These are phyloP conservation scores for Anoura caudifer DNA, from an alignment of 2,113 vertebrate species.

Conservation along the genomic window DNA sequence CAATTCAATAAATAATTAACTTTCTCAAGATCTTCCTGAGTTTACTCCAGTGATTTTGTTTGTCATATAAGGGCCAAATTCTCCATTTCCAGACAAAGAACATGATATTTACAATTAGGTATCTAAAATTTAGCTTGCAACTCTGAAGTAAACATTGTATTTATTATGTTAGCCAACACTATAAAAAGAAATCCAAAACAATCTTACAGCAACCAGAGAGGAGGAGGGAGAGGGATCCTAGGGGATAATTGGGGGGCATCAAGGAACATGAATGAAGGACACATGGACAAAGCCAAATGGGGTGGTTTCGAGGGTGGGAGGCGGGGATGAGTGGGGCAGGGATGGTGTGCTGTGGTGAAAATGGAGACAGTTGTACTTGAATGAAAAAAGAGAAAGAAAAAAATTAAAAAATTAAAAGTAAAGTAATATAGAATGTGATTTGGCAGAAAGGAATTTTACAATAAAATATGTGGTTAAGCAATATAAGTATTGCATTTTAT, in stretches of 20 bases:
- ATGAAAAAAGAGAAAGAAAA: too few relatives aligned
- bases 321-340: too few relatives aligned
- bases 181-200: background rate
- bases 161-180: background rate
- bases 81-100: background rate
- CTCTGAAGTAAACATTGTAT: background rate
- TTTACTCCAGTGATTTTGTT: slow-evolving; percentile 4
- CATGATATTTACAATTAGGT: background rate
- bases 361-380: too few relatives aligned
- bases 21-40: background rate
- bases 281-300: too few relatives aligned
- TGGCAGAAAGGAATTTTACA: background rate
- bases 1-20: background rate
- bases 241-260: too few relatives aligned
- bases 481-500: background rate
- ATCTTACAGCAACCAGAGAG: too few relatives aligned
- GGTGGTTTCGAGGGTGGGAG: too few relatives aligned
- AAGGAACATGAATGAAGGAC: too few relatives aligned
- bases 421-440: background rate
- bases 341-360: too few relatives aligned
- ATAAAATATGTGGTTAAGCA: background rate
- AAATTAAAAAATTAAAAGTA: too few relatives aligned
- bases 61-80: background rate
- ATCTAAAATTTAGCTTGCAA: background rate
- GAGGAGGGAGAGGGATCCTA: too few relatives aligned